Evolutionary conservation across 1,140 invertebrate genomes (phyloP), one percentile per base, ranked within the genome.

Genomic region (Andrena cerasifolii): DNA sequence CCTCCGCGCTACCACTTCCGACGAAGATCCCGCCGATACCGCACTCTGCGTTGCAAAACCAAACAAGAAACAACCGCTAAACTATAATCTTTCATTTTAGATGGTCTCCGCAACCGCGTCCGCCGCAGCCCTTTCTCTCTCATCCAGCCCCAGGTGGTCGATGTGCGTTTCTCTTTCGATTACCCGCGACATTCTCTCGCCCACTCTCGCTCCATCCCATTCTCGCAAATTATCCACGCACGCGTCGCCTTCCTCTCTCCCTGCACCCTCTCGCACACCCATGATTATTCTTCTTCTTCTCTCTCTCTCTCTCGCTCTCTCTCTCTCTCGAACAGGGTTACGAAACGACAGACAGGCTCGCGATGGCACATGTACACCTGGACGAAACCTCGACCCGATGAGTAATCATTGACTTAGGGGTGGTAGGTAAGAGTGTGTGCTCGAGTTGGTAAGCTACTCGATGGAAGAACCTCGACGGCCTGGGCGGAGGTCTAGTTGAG

Each of bases 41-140:
- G 88, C 89, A 90, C 68, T 91, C 90, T 91, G 88, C 86, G 88
- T 90, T 89, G 83, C 85, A 89, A n/a, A 91, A 90, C 87, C 89
- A 91, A 90, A 91, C 85, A 92, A 91, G 87, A 91, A 88, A 89
- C 82, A 88, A 84, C 88, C 74, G 84, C 89, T 92, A 88, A 84
- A 92, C 90, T 90, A 90, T 80, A 66, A 62, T 83, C 53, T 88
- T 86, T 86, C 79, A 84, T 5, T 85, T 81, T 56, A 79, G 31
- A 74, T 61, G 12, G 14, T n/a, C 24, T 24, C 45, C 62, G 53
- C 45, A 36, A n/a, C 43, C 67, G 45, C 63, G 18, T 40, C 53
- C 16, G 65, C 67, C 43, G 59, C 51, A 53, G 75, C 43, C 53
- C 45, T 70, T 40, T 80, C 58, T 83, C 62, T 79, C 74, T 77